phyloP scores from a whole-genome alignment of 2,797 vertebrate genomes.

The Crypturellus tataupa region DNA sequence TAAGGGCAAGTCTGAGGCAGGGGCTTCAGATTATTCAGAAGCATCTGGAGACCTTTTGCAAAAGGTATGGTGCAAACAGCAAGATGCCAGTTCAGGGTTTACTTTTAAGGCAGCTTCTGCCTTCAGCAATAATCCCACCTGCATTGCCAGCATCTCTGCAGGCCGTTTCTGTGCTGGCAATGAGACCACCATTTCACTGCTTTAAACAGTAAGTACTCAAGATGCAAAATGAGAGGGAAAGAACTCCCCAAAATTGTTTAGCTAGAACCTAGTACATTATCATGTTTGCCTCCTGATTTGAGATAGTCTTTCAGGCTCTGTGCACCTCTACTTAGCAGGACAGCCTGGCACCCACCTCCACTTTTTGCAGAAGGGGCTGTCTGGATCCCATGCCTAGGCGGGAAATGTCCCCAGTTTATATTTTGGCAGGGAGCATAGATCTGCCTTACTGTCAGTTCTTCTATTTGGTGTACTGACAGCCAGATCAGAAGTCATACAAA shows the following conservation, averaged over 20 bases:
- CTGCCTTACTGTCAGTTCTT: slow-evolving; percentile 29
- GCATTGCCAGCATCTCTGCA: not conserved
- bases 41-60: not conserved
- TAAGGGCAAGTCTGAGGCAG: not conserved
- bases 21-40: not conserved
- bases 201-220: not conserved
- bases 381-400: not conserved
- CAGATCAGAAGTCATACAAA: not conserved
- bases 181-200: not conserved
- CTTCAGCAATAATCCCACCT: not conserved
- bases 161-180: not conserved
- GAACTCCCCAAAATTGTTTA: not conserved
- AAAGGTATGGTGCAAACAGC: not conserved
- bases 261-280: not conserved
- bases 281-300: not conserved
- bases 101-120: not conserved
- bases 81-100: accelerated
- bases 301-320: not conserved
- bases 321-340: not conserved
- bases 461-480: slow-evolving; percentile 11
- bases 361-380: not conserved
- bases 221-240: not conserved
- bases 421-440: not conserved
- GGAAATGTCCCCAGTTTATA: not conserved
- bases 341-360: not conserved